Evolutionary conservation across 2,888 invertebrate species (phyloP).

Genomic region (Andrena fulva): DNA sequence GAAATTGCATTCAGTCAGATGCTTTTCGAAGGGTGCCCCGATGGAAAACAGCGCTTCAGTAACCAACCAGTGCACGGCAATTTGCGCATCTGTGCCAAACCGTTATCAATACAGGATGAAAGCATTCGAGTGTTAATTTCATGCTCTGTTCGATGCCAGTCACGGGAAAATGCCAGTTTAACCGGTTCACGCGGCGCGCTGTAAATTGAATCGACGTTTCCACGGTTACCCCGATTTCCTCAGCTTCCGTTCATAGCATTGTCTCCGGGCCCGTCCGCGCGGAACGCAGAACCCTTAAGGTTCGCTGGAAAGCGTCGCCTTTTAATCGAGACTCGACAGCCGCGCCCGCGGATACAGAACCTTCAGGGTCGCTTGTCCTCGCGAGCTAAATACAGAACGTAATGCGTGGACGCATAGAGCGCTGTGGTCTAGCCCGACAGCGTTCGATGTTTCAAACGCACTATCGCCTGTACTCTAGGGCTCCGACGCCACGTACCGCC

Average conservation of each 20-base stretch:
- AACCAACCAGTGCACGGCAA: conserved; percentile 17
- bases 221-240: conserved; percentile 2
- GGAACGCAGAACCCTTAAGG: background rate
- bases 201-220: conserved; percentile 48
- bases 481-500: background rate
- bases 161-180: conserved; percentile 47
- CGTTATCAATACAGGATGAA: conserved; percentile 22
- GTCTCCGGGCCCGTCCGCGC: background rate
- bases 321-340: background rate
- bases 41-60: conserved; percentile 19
- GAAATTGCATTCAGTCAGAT: background rate
- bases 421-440: background rate
- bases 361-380: background rate
- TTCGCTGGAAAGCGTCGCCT: background rate
- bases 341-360: background rate
- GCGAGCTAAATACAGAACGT: background rate
- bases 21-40: background rate
- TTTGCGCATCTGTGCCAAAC: conserved; percentile 11
- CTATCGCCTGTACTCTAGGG: conserved; percentile 1
- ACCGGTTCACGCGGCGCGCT: conserved; percentile 25
- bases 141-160: conserved; percentile 18
- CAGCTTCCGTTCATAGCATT: background rate
- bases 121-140: conserved; percentile 45
- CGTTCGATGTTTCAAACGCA: background rate
- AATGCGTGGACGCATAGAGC: background rate